These are phyloP conservation scores for Ectemnius cavifrons DNA, from an alignment of 2,888 invertebrate genomes.

Conservation along the genomic window DNA sequence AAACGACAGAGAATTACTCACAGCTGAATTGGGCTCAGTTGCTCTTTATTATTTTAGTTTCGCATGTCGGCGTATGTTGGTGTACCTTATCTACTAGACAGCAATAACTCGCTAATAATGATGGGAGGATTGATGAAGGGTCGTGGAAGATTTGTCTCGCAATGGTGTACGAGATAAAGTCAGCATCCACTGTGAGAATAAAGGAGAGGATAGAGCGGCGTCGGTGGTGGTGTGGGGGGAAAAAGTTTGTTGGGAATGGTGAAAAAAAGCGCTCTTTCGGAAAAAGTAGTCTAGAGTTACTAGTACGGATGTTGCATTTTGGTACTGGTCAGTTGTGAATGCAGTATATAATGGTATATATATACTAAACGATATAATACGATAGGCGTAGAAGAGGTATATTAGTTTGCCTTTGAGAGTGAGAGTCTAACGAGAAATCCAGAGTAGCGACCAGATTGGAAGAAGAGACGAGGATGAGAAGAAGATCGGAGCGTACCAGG, in stretches of 20 bases:
- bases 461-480: conserved; percentile 26
- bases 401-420: conserved; percentile 23
- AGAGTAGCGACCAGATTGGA: conserved; percentile 58
- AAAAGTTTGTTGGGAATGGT: too few species aligned
- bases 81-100: conserved; percentile 37
- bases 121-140: background rate
- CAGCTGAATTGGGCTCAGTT: conserved; percentile 46
- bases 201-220: too few species aligned
- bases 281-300: background rate
- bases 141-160: too few species aligned
- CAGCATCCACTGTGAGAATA: too few species aligned
- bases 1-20: conserved; percentile 56
- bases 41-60: too few species aligned
- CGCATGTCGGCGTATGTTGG: conserved; percentile 10
- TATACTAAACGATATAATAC: background rate
- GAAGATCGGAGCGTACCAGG: conserved; percentile 77
- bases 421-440: conserved; percentile 50
- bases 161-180: too few species aligned
- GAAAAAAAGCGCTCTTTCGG: conserved; percentile 3
- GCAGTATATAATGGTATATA: background rate
- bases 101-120: conserved; percentile 41
- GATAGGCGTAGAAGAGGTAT: conserved; percentile 7
- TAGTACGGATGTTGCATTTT: background rate
- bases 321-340: conserved; percentile 5
- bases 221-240: too few species aligned